Evolutionary conservation across 92 coral and sea anemone genomes (phyloP).

Genomic region (Siderastrea radians): DNA sequence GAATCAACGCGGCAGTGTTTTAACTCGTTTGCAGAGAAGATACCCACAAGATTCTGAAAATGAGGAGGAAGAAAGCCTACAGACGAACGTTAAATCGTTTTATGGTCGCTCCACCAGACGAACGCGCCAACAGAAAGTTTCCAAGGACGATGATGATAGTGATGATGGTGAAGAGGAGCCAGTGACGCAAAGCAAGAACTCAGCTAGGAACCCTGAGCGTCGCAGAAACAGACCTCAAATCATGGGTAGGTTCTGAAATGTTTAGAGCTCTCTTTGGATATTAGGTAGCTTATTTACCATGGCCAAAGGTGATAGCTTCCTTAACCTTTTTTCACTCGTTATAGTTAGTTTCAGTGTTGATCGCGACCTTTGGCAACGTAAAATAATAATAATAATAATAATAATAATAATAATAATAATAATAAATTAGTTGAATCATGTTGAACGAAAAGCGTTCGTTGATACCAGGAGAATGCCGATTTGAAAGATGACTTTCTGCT

Average conservation of each 20-base stretch:
- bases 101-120: conserved; percentile 36
- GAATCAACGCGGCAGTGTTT: not conserved
- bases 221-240: conserved; percentile 11
- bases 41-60: not conserved
- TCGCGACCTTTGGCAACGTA: too few species aligned
- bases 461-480: too few species aligned
- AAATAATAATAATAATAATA: too few species aligned
- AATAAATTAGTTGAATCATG: too few species aligned
- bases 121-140: conserved; percentile 11
- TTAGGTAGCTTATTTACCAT: too few species aligned
- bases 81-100: conserved; percentile 34
- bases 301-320: too few species aligned
- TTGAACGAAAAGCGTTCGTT: too few species aligned
- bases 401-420: too few species aligned
- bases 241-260: not conserved
- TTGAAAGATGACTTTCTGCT: too few species aligned
- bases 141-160: not conserved
- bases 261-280: not conserved
- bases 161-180: not conserved
- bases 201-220: not conserved
- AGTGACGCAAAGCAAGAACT: not conserved
- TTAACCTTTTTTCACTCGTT: too few species aligned
- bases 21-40: not conserved
- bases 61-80: not conserved
- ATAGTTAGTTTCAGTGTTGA: too few species aligned